A percentile compares a stretch with the other conserved stretches of the same genome.
phyloP scores from a whole-genome alignment of 2,888 invertebrate species.

The Abscondita cerata region DNA sequence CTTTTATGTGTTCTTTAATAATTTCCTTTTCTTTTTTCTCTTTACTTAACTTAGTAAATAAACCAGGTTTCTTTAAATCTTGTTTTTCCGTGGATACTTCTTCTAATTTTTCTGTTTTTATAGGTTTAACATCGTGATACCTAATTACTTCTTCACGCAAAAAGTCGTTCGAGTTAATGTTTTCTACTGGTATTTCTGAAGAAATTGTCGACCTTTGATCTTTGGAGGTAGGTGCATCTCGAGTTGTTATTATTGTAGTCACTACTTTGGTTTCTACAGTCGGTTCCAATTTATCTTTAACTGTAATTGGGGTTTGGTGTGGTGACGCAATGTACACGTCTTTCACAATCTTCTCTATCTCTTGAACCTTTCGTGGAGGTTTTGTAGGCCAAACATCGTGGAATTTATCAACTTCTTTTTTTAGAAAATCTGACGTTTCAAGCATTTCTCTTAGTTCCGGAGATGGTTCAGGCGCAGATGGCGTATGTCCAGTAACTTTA shows the following conservation, averaged over 20 bases:
- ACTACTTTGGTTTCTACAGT: neutral
- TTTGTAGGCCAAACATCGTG: slow-evolving; percentile 42
- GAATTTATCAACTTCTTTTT: slow-evolving; percentile 40
- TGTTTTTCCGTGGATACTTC: slow-evolving; percentile 19
- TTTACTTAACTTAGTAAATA: slow-evolving; percentile 42
- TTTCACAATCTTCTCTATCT: slow-evolving; percentile 10
- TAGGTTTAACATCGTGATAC: slow-evolving; percentile 21
- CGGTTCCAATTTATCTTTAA: neutral
- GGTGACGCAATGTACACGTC: slow-evolving; percentile 5
- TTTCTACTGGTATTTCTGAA: too few relatives aligned
- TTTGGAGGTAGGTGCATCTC: neutral
- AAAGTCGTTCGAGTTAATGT: too few relatives aligned
- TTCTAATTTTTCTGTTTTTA: neutral
- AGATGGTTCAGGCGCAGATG: neutral
- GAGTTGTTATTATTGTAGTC: neutral
- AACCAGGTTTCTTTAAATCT: slow-evolving; percentile 32
- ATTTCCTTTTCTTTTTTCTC: slow-evolving; percentile 16
- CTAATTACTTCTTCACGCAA: too few relatives aligned
- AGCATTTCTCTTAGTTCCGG: neutral
- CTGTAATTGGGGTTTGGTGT: neutral
- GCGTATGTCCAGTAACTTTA: neutral
- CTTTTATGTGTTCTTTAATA: neutral
- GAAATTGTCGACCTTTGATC: neutral
- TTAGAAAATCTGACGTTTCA: slow-evolving; percentile 35
- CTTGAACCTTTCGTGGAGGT: too few relatives aligned